Conservation (phyloP, 2,113 vertebrate genomes). For the Eolophus roseicapilla region DNA sequence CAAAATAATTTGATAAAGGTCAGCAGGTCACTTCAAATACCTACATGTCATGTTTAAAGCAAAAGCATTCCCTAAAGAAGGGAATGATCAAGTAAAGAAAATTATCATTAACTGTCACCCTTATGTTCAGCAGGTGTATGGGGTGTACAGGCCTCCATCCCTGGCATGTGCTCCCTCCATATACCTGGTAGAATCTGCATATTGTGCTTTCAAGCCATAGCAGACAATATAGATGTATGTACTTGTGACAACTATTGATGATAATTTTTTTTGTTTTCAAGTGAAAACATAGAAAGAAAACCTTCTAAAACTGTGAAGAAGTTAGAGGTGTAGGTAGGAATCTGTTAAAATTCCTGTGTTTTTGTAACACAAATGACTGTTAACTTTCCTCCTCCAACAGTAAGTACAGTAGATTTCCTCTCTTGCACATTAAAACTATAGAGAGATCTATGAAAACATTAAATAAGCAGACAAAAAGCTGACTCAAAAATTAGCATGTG, state of each 20-base stretch:
- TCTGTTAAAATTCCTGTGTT: not conserved
- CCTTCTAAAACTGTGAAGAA: not conserved
- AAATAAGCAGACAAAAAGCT: not conserved
- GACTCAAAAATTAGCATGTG: not conserved
- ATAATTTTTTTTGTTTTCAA: not conserved
- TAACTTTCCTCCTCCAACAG: not conserved
- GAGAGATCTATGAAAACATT: not conserved
- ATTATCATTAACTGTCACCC: not conserved
- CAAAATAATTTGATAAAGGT: conserved; percentile 60
- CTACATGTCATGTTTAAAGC: not conserved
- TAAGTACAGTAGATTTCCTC: not conserved
- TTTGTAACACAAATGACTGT: not conserved
- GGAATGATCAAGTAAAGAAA: not conserved
- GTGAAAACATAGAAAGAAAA: not conserved
- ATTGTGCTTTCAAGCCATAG: not conserved
- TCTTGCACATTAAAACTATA: not conserved
- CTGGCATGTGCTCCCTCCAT: not conserved
- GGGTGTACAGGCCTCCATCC: not conserved
- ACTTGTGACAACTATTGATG: not conserved
- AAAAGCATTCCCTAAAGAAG: not conserved
- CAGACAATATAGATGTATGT: not conserved
- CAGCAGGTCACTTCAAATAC: conserved; percentile 22
- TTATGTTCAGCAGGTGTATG: not conserved
- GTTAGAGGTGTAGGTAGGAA: not conserved
- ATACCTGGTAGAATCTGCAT: not conserved